Evolutionary conservation across 2,113 vertebrate species (phyloP), one percentile per base, ranked within the genome.

Genomic region (Callopanchax toddi): DNA sequence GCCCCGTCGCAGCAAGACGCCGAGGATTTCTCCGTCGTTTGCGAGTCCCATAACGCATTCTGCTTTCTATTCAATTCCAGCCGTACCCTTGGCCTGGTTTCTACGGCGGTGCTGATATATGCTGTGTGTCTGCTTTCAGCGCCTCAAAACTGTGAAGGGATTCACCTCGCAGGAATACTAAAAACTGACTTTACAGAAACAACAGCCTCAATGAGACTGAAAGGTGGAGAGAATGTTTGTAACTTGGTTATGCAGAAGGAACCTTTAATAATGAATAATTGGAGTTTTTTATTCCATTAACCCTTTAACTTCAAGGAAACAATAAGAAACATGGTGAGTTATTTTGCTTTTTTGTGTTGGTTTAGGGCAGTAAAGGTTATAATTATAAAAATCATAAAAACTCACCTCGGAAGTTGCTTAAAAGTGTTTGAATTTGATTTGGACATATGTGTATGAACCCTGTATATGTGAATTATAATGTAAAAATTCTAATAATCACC

Each of bases 71-170:
- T 85, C 73, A 67, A 55, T 81, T 79, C 81, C 53, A 40, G 26
- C 60, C 63, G 73, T 84, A 79, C 83, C 81, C 83, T 87, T 82
- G 87, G 74, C 74, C 85, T 73, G 81, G 67, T 89, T 86, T 81
- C 73, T 78, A 68, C 68, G 17, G 63, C 65, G 67, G 68, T 76
- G 78, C 74, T 89, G 78, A 84, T 83, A 60, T 83, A 71, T 83
- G 68, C 71, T 32, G 43, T 56, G 62, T 67, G 76, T 78, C 71
- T 75, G 54, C 79, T 74, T 79, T 73, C 62, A 68, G 65, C 7
- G 5, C 36, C 52, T 74, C 45, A 37, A 56, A 55, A 70, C 75
- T 57, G 76, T 48, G 79, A 60, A 73, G 64, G 51, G 44, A 60
- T 75, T 83, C 61, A 81, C 67, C 61, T 60, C 59, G n/a, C 65